These are phyloP conservation scores for Drosophila rubida DNA, from an alignment of 2,888 invertebrate species.

Conservation along the genomic window DNA sequence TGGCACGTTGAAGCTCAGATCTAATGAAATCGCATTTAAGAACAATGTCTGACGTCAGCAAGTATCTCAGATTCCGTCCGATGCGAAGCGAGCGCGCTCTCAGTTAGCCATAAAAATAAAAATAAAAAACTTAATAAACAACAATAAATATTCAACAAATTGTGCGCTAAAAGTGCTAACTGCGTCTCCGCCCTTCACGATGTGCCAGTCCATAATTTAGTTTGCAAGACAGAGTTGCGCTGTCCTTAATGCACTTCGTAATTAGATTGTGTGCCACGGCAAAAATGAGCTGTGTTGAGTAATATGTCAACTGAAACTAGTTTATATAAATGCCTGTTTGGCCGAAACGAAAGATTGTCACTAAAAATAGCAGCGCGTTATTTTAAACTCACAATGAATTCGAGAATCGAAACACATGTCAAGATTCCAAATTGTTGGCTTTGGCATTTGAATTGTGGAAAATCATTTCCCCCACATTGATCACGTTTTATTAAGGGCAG, in stretches of 20 bases:
- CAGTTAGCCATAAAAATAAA: background rate
- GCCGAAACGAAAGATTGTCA: background rate
- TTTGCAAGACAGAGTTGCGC: conserved; percentile 2
- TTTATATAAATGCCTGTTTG: background rate
- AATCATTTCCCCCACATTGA: background rate
- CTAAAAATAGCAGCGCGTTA: conserved; percentile 2
- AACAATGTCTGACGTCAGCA: conserved; percentile 46
- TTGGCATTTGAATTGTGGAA: background rate
- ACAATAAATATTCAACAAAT: background rate
- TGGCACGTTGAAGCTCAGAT: background rate
- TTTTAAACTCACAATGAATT: conserved; percentile 1
- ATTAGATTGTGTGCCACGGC: conserved; percentile 13
- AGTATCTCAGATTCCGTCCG: conserved; percentile 25
- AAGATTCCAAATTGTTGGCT: background rate
- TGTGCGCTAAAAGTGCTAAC: background rate
- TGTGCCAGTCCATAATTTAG: background rate
- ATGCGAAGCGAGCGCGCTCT: conserved; percentile 14
- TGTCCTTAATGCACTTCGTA: conserved; percentile 16
- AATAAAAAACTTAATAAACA: background rate
- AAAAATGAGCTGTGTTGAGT: background rate
- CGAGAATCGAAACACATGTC: background rate
- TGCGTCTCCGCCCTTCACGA: background rate
- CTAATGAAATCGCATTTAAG: background rate
- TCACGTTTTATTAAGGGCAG: background rate
- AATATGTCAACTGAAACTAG: background rate